These are phyloP conservation scores for Adela reaumurella DNA, from an alignment of 2,888 invertebrate species.

Conservation along the genomic window DNA sequence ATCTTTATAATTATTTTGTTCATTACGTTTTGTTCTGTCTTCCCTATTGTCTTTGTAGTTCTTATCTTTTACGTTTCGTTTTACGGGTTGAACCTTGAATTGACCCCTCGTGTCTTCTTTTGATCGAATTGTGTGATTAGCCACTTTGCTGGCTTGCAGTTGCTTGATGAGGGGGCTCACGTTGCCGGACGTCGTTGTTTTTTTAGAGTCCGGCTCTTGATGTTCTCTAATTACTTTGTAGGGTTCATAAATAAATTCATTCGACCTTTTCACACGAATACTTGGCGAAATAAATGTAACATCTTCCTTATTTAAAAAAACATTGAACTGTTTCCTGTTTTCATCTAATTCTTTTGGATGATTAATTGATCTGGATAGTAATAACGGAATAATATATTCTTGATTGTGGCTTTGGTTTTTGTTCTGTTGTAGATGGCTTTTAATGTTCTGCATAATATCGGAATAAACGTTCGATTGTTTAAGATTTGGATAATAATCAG, in stretches of 20 bases:
- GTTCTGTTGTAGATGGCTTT: constrained; percentile 9
- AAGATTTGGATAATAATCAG: neutral
- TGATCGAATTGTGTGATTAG: constrained; percentile 24
- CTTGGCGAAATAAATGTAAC: constrained; percentile 16
- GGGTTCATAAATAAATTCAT: constrained; percentile 42
- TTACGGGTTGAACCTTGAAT: constrained; percentile 25
- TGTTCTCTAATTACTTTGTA: constrained; percentile 45
- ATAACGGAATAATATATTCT: neutral
- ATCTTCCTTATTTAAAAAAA: constrained; percentile 21
- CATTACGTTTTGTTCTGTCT: constrained; percentile 24
- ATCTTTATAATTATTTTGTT: constrained; percentile 15
- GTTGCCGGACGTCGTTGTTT: constrained; percentile 34
- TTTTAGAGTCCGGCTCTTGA: constrained; percentile 35
- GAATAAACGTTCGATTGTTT: constrained; percentile 33
- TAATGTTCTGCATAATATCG: constrained; percentile 48
- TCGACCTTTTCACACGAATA: constrained; percentile 27
- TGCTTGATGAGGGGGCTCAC: constrained; percentile 43
- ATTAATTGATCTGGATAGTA: neutral
- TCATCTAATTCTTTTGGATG: neutral
- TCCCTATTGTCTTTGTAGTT: constrained; percentile 34
- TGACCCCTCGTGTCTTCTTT: constrained; percentile 15
- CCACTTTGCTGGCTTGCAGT: constrained; percentile 34
- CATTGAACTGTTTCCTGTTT: constrained; percentile 17
- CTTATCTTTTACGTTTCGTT: constrained; percentile 21
- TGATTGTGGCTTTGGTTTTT: neutral